Percentiles rank a stretch among this genome's conserved stretches.
These are phyloP conservation scores for Euglossa dilemma DNA, from an alignment of 1,140 invertebrate species.

Conservation along the genomic window DNA sequence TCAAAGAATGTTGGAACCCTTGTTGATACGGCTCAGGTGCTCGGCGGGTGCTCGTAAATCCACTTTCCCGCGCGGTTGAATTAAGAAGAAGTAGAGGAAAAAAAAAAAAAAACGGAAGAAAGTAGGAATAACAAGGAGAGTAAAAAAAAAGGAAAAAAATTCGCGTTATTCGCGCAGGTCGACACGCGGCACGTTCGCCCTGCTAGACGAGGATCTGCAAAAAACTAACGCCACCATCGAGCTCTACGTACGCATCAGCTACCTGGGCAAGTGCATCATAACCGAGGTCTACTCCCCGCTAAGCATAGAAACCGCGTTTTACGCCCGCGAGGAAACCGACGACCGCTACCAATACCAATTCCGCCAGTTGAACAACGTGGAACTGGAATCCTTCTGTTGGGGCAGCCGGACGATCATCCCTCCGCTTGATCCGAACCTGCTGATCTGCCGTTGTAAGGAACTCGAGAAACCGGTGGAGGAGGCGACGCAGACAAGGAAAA, in stretches of 20 bases:
- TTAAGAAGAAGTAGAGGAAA: not conserved
- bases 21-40: not conserved
- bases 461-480: not conserved
- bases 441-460: constrained; percentile 52
- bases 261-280: constrained; percentile 71
- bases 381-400: constrained; percentile 56
- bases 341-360: constrained; percentile 67
- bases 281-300: constrained; percentile 66
- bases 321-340: constrained; percentile 66
- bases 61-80: constrained; percentile 8
- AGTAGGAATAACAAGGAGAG: no score
- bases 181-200: constrained; percentile 57
- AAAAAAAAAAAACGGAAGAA: not conserved
- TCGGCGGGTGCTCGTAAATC: not conserved
- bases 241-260: constrained; percentile 71
- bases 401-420: constrained; percentile 33
- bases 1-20: not conserved
- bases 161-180: constrained; percentile 61
- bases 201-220: constrained; percentile 57
- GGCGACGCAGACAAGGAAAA: constrained; percentile 14
- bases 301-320: constrained; percentile 48
- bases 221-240: constrained; percentile 54
- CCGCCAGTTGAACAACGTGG: constrained; percentile 56
- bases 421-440: not conserved
- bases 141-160: not conserved